Base-by-base conservation (phyloP, 2,888 invertebrate genomes). In the Dioctria linearis region DNA sequence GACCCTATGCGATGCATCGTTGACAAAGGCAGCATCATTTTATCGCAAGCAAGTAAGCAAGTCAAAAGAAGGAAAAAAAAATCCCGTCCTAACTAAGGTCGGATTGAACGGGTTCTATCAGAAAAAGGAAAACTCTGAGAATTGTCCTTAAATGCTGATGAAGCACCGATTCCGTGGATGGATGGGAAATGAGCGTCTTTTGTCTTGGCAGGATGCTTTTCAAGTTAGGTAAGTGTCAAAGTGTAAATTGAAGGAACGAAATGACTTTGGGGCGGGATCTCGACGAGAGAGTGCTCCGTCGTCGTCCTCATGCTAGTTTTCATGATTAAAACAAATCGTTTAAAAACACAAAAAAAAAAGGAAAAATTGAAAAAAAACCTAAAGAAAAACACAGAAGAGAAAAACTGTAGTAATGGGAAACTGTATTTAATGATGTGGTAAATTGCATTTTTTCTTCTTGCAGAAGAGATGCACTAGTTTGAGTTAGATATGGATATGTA, bases 131-230 rank as follows among this genome's bases (percentile, higher is more conserved):
- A 76, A 66, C n/a, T 49, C 61, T 25, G 57, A 67, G 57, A 79
- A 79, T 69, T 79, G 67, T 67, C 43, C 66, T 79, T 79, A 79
- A 79, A 79, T 37, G 69, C 57, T 79, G 79, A 79, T 79, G 79
- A 79, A 79, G 79, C 67, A 66, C 78, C 63, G 76, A 76, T 76
- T 63, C 76, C 63, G 49, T 63, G 76, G 76, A 76, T 76, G 76
- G 76, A 76, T 76, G 63, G 76, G 76, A 76, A 76, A 76, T 76
- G 76, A 76, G 76, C 76, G 76, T 63, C 63, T 49, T 76, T 76
- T 76, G 76, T 76, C 76, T 76, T 43, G 39, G 25, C 76, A 76
- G 76, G 63, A 76, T 76, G 63, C 76, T 76, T 76, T 76, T 76
- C 49, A 76, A 63, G 61, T 76, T 76, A 63, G 76, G 63, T 76